Conservation (phyloP, 2,888 invertebrate species). For the Congeria kusceri region DNA sequence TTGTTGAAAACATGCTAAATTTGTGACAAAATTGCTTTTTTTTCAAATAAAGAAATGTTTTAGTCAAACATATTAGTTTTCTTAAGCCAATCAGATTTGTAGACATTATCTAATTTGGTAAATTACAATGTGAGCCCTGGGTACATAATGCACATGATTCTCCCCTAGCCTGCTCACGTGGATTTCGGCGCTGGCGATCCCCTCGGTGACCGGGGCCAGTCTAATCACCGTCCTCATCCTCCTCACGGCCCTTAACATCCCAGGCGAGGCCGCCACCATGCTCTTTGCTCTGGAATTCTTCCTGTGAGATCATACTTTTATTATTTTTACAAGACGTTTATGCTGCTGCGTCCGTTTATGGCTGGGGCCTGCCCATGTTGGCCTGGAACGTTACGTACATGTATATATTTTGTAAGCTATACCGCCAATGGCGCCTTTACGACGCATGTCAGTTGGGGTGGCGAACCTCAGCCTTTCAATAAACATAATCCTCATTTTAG, state of each 20-base stretch:
- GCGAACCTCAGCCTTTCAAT: too few species aligned
- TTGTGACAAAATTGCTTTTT: too few species aligned
- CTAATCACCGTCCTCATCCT: constrained; percentile 77
- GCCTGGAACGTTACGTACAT: too few species aligned
- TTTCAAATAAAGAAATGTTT: not conserved
- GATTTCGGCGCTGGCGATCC: constrained; percentile 33
- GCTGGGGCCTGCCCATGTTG: too few species aligned
- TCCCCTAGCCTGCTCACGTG: constrained; percentile 26
- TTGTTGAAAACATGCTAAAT: too few species aligned
- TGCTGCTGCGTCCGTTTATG: not conserved
- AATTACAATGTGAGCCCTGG: too few species aligned
- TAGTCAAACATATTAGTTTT: not conserved
- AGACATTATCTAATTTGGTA: too few species aligned
- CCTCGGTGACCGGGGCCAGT: constrained; percentile 29
- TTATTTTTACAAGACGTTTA: not conserved
- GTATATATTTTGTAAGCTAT: too few species aligned
- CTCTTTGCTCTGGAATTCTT: constrained; percentile 80
- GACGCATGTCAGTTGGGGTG: too few species aligned
- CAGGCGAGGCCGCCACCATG: constrained; percentile 72
- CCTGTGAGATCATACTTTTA: constrained; percentile 68
- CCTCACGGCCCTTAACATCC: constrained; percentile 76
- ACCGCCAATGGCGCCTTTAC: too few species aligned
- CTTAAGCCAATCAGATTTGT: not conserved
- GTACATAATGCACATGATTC: too few species aligned
- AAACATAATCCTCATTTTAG: too few species aligned